Evolutionary conservation across 2,888 invertebrate genomes (phyloP).

Genomic region (Apotomis turbidana): DNA sequence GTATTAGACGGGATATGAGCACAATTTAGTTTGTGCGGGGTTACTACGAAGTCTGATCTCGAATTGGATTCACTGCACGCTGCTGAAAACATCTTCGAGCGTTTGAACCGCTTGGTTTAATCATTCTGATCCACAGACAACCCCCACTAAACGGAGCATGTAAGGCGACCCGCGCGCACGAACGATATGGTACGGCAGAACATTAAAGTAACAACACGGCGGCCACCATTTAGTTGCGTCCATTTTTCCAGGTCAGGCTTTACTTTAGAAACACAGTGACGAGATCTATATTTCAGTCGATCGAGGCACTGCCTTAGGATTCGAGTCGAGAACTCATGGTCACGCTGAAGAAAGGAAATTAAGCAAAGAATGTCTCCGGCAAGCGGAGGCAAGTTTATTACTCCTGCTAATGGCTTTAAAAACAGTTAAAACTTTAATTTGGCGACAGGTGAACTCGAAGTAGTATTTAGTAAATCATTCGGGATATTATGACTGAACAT

Average conservation of each 20-base stretch:
- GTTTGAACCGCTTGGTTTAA: too few relatives aligned
- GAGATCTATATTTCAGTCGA: background rate
- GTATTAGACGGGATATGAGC: conserved; percentile 13
- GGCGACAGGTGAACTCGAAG: conserved; percentile 8
- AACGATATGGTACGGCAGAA: too few relatives aligned
- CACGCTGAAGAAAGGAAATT: conserved; percentile 15
- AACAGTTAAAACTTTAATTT: conserved; percentile 31
- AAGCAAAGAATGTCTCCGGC: conserved; percentile 25
- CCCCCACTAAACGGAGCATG: too few relatives aligned
- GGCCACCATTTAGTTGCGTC: too few relatives aligned
- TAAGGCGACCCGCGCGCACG: too few relatives aligned
- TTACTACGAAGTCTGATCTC: conserved; percentile 7
- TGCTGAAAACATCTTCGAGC: too few relatives aligned
- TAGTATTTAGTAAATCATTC: background rate
- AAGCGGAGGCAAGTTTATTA: conserved; percentile 8
- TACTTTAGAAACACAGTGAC: too few relatives aligned
- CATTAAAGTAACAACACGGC: too few relatives aligned
- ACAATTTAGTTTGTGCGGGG: conserved; percentile 6
- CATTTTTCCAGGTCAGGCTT: too few relatives aligned
- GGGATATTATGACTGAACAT: too few relatives aligned
- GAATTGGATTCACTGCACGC: background rate
- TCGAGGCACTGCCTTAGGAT: background rate
- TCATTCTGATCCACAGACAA: too few relatives aligned
- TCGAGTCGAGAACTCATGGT: conserved; percentile 7
- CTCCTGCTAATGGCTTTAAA: conserved; percentile 10